These are phyloP conservation scores for Micrasema longulum DNA, from an alignment of 1,140 invertebrate species.

Conservation along the genomic window DNA sequence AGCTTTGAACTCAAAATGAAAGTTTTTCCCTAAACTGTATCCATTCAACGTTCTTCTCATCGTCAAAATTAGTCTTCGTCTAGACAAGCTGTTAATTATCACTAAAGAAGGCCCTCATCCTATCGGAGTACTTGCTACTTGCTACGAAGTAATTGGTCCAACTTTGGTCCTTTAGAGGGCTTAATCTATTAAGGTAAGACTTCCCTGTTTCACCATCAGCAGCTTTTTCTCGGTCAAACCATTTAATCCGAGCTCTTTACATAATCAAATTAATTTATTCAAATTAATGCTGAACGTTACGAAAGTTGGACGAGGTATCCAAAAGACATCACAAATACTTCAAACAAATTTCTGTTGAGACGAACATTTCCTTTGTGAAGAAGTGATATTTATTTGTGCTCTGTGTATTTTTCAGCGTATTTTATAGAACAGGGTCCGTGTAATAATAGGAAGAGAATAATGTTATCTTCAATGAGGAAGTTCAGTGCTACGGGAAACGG, in stretches of 20 bases:
- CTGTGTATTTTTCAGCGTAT: too few relatives aligned
- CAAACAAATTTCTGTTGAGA: too few relatives aligned
- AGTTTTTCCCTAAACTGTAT: background rate
- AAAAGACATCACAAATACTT: background rate
- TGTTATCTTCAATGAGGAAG: too few relatives aligned
- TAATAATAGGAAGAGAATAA: too few relatives aligned
- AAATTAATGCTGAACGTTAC: constrained; percentile 17
- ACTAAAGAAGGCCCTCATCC: background rate
- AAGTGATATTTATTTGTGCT: too few relatives aligned
- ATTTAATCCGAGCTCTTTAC: constrained; percentile 1
- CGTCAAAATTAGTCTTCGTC: constrained; percentile 4
- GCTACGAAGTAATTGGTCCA: background rate
- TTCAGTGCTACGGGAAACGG: too few relatives aligned
- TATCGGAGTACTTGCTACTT: background rate
- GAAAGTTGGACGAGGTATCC: background rate
- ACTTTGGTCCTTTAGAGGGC: background rate
- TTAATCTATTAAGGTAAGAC: constrained; percentile 11
- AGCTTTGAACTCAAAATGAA: background rate
- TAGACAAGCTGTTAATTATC: constrained; percentile 9
- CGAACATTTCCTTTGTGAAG: too few relatives aligned
- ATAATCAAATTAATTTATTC: constrained; percentile 30
- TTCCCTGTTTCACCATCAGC: background rate
- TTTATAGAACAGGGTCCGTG: too few relatives aligned
- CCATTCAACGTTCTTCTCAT: background rate
- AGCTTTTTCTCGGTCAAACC: constrained; percentile 24